Base-by-base conservation (phyloP, 2,113 vertebrate genomes). In the Neogale vison region DNA sequence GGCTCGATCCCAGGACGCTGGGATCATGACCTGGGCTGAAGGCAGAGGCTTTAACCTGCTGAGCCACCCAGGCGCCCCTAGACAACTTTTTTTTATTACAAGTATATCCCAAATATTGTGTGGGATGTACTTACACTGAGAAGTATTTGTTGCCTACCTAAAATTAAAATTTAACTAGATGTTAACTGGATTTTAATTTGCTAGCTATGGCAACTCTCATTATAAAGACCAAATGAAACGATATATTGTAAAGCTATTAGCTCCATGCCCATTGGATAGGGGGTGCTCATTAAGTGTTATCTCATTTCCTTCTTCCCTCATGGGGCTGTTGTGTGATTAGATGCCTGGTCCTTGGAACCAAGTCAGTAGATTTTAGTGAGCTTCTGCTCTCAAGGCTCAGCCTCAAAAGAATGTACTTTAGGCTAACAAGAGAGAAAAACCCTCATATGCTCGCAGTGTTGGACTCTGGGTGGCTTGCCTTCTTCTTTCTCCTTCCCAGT, bases 181-280 rank as follows among this genome's bases (percentile, higher is more conserved):
- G 14, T 36, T 23, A 85, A 85, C 52, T 79, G 81, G 81, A 77
- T 90, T 93, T 92, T 93, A 83, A 95, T 95, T 94, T 93, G 72
- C n/a, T 50, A 63, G 86, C 42, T 71, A 34, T 20, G 31, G 39
- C 50, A 95, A 72, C 26, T 7, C 21, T 83, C 61, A 86, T 90
- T 90, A 71, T 63, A 85, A 96, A 59, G 59, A 82, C 67, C 77
- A 95, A 69, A 87, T 90, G 85, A 90, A 92, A 86, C 34, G 55
- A 90, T 77, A 59, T 7, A 67, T 69, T 93, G 26, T 93, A 52
- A 76, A 81, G 80, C 47, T 67, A 36, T 21, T 23, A 80, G 34
- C 89, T 86, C 67, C 10, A 2, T 45, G 36, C 74, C 47, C n/a
- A 71, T 36, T 95, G 89, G 63, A 36, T 31, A 36, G 61, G 26